Conservation (phyloP, 2,888 invertebrate genomes). For the Dastarcus helophoroides region DNA sequence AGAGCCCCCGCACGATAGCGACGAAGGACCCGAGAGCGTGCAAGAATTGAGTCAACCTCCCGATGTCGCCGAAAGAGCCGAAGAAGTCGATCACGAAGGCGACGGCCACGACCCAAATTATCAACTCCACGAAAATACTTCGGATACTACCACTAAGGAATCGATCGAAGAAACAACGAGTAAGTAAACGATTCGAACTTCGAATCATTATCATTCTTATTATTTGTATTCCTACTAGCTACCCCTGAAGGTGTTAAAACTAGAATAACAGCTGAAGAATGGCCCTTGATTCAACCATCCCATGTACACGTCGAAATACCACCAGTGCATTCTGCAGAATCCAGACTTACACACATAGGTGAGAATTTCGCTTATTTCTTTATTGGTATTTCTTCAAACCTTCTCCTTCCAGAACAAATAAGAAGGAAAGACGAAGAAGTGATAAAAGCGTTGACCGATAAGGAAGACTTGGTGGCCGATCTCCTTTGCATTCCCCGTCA, state of each 20-base stretch:
- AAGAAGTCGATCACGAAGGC: constrained; percentile 18
- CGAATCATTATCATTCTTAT: no score
- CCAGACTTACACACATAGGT: constrained; percentile 68
- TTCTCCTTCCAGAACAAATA: constrained; percentile 49
- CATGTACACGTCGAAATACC: constrained; percentile 63
- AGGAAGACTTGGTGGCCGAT: constrained; percentile 63
- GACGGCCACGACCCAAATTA: no score
- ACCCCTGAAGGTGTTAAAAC: constrained; percentile 5
- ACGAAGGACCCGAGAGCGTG: constrained; percentile 26
- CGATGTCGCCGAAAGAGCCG: constrained; percentile 24
- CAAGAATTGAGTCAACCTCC: constrained; percentile 24
- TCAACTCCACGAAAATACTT: no score
- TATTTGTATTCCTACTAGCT: no score
- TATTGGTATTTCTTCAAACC: neutral
- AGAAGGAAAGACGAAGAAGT: constrained; percentile 61
- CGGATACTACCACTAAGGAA: no score
- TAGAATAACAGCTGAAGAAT: constrained; percentile 44
- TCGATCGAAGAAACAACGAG: no score
- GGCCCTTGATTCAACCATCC: constrained; percentile 56
- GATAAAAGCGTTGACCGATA: constrained; percentile 56
- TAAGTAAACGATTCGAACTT: no score
- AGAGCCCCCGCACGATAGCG: constrained; percentile 21
- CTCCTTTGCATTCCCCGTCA: constrained; percentile 63
- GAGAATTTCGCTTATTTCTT: constrained; percentile 19
- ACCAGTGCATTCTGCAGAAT: constrained; percentile 63